These are phyloP conservation scores for Ceratina australensis DNA, from an alignment of 1,140 invertebrate genomes.

Conservation along the genomic window DNA sequence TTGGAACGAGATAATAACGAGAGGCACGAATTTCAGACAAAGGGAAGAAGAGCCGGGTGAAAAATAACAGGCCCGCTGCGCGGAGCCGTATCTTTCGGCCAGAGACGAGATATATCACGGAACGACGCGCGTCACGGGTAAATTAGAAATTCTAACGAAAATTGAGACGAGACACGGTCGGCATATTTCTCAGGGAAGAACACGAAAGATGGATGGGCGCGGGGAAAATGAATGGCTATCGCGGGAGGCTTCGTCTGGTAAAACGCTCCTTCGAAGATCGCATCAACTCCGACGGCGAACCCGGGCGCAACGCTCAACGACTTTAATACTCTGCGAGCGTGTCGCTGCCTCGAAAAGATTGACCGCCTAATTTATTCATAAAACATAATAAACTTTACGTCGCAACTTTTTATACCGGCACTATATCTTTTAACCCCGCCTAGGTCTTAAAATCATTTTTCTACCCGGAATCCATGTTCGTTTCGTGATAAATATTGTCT, in stretches of 20 bases:
- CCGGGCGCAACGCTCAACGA: neutral
- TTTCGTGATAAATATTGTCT: too few species aligned
- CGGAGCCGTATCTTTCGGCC: neutral
- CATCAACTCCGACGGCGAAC: slow-evolving; percentile 7
- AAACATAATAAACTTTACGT: neutral
- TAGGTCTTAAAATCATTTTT: too few species aligned
- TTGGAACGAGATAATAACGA: neutral
- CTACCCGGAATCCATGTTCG: neutral
- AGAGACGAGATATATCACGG: neutral
- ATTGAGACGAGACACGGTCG: slow-evolving; percentile 36
- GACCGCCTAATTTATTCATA: slow-evolving; percentile 19
- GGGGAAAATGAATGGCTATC: slow-evolving; percentile 1
- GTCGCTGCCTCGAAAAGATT: neutral
- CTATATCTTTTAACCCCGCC: neutral
- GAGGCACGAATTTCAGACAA: neutral
- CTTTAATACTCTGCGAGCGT: slow-evolving; percentile 11
- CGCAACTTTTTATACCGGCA: neutral
- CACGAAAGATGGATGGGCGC: neutral
- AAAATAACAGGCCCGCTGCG: neutral
- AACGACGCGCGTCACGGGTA: neutral
- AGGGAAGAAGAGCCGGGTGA: neutral
- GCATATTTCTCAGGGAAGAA: neutral
- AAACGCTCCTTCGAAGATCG: slow-evolving; percentile 11
- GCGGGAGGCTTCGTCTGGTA: neutral
- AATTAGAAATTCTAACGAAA: slow-evolving; percentile 66